Percentiles rank a stretch among this genome's conserved stretches.
Conservation (phyloP, 2,888 invertebrate genomes). For the Cataglyphis livida region DNA sequence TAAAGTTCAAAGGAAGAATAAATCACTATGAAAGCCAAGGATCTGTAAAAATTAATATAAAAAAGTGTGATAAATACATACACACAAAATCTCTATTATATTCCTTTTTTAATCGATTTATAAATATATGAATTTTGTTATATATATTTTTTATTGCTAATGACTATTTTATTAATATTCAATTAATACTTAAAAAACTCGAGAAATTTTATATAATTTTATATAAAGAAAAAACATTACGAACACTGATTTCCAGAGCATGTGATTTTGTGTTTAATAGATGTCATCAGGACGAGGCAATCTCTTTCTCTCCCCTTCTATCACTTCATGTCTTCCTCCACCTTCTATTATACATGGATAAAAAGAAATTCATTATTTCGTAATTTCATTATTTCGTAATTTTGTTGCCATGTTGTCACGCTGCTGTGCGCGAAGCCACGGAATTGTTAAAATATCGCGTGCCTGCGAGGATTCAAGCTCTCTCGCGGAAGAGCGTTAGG, state of each 20-base stretch:
- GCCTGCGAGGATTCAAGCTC: background rate
- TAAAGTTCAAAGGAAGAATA: background rate
- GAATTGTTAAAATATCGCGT: conserved; percentile 43
- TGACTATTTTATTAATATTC: background rate
- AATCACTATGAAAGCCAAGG: background rate
- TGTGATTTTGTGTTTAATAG: conserved; percentile 46
- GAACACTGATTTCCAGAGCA: background rate
- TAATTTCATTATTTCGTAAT: conserved; percentile 49
- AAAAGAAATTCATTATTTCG: conserved; percentile 46
- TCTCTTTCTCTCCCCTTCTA: background rate
- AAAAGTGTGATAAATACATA: too few species aligned
- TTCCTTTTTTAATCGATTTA: background rate
- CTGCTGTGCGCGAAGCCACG: background rate
- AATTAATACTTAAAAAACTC: background rate
- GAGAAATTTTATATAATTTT: background rate
- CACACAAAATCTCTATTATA: background rate
- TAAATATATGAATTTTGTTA: too few species aligned
- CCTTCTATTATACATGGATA: background rate
- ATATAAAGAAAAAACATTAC: conserved; percentile 8
- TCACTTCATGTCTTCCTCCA: background rate
- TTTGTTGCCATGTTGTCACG: conserved; percentile 37
- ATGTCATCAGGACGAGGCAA: background rate
- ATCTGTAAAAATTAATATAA: background rate
- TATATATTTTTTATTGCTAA: background rate
- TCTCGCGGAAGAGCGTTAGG: background rate